Evolutionary conservation across 1,140 invertebrate genomes (phyloP).

Genomic region (Chironomus tepperi): DNA sequence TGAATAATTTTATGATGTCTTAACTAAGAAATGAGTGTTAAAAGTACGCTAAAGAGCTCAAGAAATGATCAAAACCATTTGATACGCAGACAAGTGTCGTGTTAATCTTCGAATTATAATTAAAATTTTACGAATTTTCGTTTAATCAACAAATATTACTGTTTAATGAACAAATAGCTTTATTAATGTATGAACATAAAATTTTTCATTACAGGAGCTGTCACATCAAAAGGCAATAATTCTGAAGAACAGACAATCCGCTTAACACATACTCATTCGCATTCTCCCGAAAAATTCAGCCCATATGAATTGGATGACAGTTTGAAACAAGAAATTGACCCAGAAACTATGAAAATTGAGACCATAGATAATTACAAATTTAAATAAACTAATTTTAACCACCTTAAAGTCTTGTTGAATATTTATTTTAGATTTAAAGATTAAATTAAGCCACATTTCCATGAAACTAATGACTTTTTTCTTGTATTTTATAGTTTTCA

Average conservation of each 20-base stretch:
- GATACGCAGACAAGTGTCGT: no score
- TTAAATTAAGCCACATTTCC: neutral
- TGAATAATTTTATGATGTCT: no score
- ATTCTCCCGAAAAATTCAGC: neutral
- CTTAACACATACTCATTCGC: slow-evolving; percentile 24
- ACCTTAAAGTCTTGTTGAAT: neutral
- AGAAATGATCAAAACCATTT: no score
- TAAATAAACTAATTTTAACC: no score
- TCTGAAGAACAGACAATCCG: slow-evolving; percentile 27
- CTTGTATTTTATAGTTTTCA: neutral
- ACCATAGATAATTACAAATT: no score
- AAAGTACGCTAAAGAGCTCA: no score
- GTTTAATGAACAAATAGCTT: neutral
- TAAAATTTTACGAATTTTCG: no score
- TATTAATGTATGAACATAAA: neutral
- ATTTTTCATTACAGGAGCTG: slow-evolving; percentile 28
- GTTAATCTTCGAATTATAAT: no score
- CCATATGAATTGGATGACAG: neutral
- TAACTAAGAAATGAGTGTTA: no score
- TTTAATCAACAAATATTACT: no score
- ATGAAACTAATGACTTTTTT: neutral
- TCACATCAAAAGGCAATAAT: slow-evolving; percentile 33
- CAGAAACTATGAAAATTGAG: neutral
- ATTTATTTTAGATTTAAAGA: neutral
- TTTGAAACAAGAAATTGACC: neutral